phyloP scores from a whole-genome alignment of 2,888 invertebrate species.

The Hyposoter dolosus region DNA sequence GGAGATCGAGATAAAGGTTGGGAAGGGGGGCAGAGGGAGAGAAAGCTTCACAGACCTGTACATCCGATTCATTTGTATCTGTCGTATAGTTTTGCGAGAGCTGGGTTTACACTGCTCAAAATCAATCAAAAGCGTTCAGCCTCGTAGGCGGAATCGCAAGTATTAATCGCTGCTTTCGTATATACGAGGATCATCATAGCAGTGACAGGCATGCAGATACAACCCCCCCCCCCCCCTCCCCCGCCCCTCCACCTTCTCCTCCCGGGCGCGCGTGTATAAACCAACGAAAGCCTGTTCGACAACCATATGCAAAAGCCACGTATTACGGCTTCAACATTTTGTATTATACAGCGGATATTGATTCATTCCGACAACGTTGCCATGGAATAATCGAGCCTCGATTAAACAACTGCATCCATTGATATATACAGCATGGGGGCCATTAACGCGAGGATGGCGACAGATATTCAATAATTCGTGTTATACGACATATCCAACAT shows the following conservation, averaged over 20 bases:
- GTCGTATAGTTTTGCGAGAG: slow-evolving; percentile 76
- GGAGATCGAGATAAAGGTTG: slow-evolving; percentile 11
- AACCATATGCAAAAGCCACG: slow-evolving; percentile 27
- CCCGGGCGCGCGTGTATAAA: neutral
- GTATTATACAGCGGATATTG: slow-evolving; percentile 48
- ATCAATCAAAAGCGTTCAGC: slow-evolving; percentile 82
- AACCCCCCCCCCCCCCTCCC: neutral
- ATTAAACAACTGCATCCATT: slow-evolving; percentile 15
- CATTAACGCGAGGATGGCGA: neutral
- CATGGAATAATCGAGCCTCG: neutral
- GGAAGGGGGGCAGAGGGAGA: slow-evolving; percentile 26
- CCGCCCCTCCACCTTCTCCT: neutral
- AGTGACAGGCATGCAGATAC: slow-evolving; percentile 28
- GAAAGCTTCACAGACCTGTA: slow-evolving; percentile 72
- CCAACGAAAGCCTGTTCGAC: slow-evolving; percentile 10
- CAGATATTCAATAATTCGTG: slow-evolving; percentile 6
- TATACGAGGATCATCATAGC: slow-evolving; percentile 53
- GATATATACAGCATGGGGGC: neutral
- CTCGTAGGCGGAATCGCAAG: slow-evolving; percentile 77
- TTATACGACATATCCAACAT: slow-evolving; percentile 5
- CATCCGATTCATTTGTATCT: slow-evolving; percentile 84
- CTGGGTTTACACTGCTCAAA: slow-evolving; percentile 75
- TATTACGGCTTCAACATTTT: slow-evolving; percentile 31
- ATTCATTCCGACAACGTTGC: slow-evolving; percentile 35
- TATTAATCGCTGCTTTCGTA: slow-evolving; percentile 77